These are phyloP conservation scores for Erythrolamprus reginae DNA, from an alignment of 2,113 vertebrate species.

Conservation along the genomic window DNA sequence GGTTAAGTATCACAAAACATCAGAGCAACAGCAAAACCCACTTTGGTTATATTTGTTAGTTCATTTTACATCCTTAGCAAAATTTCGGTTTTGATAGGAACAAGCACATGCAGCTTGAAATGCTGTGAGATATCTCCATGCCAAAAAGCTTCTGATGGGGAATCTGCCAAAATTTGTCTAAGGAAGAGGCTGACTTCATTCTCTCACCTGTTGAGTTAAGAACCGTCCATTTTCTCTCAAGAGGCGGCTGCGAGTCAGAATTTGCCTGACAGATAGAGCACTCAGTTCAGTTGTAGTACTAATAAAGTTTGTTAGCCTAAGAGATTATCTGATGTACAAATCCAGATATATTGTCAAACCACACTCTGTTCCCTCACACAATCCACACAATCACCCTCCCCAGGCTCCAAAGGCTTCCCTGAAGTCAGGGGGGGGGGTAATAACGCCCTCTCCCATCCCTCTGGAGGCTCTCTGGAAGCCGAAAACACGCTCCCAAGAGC, in stretches of 20 bases:
- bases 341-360: background rate
- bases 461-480: no score
- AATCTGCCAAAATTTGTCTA: background rate
- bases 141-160: background rate
- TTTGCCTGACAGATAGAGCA: constrained; percentile 66
- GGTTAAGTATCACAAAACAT: background rate
- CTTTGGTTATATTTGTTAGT: background rate
- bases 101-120: background rate
- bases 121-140: background rate
- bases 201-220: constrained; percentile 73
- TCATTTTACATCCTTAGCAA: background rate
- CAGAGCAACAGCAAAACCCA: background rate
- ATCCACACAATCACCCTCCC: no score
- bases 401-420: no score
- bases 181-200: background rate
- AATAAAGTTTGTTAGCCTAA: background rate
- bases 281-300: background rate
- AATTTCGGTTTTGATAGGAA: background rate
- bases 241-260: constrained; percentile 76
- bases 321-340: background rate
- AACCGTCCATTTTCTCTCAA: constrained; percentile 81
- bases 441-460: no score
- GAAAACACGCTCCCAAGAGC: no score
- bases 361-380: background rate
- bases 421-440: no score